These are phyloP conservation scores for Tupiocoris notatus DNA, from an alignment of 2,888 invertebrate species.

Conservation along the genomic window DNA sequence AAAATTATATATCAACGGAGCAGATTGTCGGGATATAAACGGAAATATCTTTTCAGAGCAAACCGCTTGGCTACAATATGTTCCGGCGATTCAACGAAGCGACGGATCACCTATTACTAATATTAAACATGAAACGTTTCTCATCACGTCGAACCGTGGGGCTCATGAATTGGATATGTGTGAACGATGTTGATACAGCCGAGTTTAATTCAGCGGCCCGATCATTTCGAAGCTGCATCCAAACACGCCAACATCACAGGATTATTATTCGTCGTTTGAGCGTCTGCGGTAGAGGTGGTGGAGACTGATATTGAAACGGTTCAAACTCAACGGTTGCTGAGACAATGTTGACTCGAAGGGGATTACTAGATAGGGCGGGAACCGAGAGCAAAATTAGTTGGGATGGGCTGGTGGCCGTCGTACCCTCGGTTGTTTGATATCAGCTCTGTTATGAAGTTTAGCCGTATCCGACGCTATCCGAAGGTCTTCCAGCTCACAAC, in stretches of 20 bases:
- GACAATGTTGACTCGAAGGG: constrained; percentile 2
- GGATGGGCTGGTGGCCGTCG: background rate
- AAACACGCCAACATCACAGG: background rate
- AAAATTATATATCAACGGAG: too few species aligned
- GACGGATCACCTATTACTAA: too few species aligned
- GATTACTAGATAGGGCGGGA: constrained; percentile 20
- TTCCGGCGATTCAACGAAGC: too few species aligned
- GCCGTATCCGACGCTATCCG: background rate
- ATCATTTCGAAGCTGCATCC: background rate
- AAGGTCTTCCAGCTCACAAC: background rate
- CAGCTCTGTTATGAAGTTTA: constrained; percentile 36
- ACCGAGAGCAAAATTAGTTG: constrained; percentile 12
- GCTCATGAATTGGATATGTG: background rate
- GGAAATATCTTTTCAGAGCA: too few species aligned
- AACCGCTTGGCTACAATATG: too few species aligned
- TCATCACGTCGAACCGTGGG: too few species aligned
- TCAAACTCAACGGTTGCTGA: background rate
- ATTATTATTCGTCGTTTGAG: background rate
- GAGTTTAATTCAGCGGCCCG: background rate
- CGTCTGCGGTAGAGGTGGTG: background rate
- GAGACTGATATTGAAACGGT: background rate
- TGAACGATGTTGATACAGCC: background rate
- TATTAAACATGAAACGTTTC: too few species aligned
- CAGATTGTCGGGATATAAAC: too few species aligned
- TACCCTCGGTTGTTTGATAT: constrained; percentile 6